Evolutionary conservation across 2,113 vertebrate species (phyloP).

Genomic region (Pipra filicauda): DNA sequence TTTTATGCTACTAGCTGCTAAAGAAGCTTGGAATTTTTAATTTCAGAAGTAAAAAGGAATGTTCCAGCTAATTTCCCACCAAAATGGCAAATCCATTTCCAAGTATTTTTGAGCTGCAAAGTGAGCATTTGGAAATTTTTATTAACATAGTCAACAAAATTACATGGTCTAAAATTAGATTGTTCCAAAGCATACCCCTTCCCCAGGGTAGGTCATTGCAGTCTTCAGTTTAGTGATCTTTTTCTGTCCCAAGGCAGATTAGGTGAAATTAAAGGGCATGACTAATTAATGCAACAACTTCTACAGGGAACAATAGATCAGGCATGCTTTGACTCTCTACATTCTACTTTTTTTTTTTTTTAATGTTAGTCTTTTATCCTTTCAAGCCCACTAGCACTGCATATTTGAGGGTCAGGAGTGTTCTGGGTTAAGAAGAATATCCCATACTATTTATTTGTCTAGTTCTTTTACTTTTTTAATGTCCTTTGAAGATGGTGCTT

Average conservation of each 20-base stretch:
- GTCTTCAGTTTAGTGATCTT: background rate
- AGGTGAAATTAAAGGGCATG: constrained; percentile 16
- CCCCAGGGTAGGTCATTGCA: background rate
- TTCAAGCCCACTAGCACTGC: background rate
- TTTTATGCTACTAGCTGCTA: background rate
- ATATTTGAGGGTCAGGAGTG: background rate
- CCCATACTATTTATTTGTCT: background rate
- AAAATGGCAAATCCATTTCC: background rate
- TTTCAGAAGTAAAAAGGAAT: background rate
- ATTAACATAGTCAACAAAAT: background rate
- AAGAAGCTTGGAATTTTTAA: background rate
- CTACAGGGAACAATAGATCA: background rate
- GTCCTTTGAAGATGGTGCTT: background rate
- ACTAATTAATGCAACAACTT: background rate
- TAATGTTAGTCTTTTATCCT: background rate
- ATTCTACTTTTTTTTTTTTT: background rate
- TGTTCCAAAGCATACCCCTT: background rate
- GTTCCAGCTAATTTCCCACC: background rate
- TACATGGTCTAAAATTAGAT: background rate
- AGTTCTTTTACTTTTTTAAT: background rate
- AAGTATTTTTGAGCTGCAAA: background rate
- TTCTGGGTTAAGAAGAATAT: background rate
- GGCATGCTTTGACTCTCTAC: background rate
- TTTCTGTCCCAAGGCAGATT: background rate
- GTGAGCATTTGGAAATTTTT: background rate